phyloP scores from a whole-genome alignment of 2,888 invertebrate genomes.

The Dorcus hopei region DNA sequence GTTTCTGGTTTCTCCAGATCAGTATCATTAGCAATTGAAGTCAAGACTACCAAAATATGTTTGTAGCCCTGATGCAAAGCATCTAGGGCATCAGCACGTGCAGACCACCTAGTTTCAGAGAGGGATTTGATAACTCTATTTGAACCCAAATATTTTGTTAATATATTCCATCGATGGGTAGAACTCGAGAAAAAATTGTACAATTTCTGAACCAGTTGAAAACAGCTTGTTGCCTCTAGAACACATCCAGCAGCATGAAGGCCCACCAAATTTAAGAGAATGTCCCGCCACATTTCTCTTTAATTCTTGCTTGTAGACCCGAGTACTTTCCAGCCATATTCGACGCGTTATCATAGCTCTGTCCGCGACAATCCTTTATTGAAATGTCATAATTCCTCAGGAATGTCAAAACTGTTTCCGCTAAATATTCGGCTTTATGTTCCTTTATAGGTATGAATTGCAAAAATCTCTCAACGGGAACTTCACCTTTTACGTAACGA shows the following conservation, averaged over 20 bases:
- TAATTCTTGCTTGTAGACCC: too few relatives aligned
- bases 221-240: background rate
- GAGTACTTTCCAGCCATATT: too few relatives aligned
- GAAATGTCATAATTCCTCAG: too few relatives aligned
- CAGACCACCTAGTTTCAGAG: slow-evolving; percentile 6
- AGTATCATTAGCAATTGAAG: background rate
- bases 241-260: background rate
- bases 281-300: too few relatives aligned
- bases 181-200: slow-evolving; percentile 1
- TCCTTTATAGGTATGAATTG: too few relatives aligned
- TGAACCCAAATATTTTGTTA: slow-evolving; percentile 1
- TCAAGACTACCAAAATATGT: background rate
- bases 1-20: background rate
- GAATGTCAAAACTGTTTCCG: too few relatives aligned
- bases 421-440: too few relatives aligned
- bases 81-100: background rate
- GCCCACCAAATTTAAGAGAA: too few relatives aligned
- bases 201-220: slow-evolving; percentile 3
- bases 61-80: background rate
- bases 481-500: too few relatives aligned
- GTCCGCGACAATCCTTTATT: too few relatives aligned
- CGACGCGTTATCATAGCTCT: too few relatives aligned
- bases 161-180: slow-evolving; percentile 6
- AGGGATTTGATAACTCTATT: slow-evolving; percentile 1
- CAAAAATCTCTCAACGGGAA: too few relatives aligned